phyloP scores from a whole-genome alignment of 2,797 vertebrate species.

The Percopsis omiscomaycus region DNA sequence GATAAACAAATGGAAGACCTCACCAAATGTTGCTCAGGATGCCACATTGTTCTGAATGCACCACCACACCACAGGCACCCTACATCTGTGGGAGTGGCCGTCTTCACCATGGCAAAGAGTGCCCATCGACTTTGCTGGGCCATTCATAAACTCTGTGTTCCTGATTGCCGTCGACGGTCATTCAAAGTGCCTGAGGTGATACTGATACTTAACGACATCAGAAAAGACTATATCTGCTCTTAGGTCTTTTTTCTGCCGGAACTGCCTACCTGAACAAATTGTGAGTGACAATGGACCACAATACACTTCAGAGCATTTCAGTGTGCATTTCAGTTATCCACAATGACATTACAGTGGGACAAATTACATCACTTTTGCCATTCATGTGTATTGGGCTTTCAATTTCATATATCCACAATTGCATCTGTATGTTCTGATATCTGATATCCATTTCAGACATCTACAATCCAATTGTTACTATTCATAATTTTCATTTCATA shows the following conservation, averaged over 20 bases:
- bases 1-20: conserved; percentile 12
- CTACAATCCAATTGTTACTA: too few relatives aligned
- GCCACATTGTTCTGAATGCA: conserved; percentile 7
- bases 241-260: not conserved
- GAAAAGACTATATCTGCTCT: conserved; percentile 5
- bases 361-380: too few relatives aligned
- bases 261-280: conserved; percentile 13
- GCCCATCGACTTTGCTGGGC: conserved; percentile 11
- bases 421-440: too few relatives aligned
- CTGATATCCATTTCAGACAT: too few relatives aligned
- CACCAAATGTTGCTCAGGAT: conserved; percentile 9
- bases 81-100: conserved; percentile 13
- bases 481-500: too few relatives aligned
- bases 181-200: conserved; percentile 12
- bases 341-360: too few relatives aligned
- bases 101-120: conserved; percentile 5
- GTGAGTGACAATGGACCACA: conserved; percentile 4
- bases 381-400: too few relatives aligned
- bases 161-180: conserved; percentile 5
- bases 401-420: too few relatives aligned
- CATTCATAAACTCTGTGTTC: conserved; percentile 6
- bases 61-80: not conserved
- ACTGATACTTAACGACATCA: not conserved
- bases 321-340: too few relatives aligned
- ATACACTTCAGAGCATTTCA: not conserved